These are phyloP conservation scores for Nothocercus nigrocapillus DNA, from an alignment of 2,113 vertebrate genomes.

Conservation along the genomic window DNA sequence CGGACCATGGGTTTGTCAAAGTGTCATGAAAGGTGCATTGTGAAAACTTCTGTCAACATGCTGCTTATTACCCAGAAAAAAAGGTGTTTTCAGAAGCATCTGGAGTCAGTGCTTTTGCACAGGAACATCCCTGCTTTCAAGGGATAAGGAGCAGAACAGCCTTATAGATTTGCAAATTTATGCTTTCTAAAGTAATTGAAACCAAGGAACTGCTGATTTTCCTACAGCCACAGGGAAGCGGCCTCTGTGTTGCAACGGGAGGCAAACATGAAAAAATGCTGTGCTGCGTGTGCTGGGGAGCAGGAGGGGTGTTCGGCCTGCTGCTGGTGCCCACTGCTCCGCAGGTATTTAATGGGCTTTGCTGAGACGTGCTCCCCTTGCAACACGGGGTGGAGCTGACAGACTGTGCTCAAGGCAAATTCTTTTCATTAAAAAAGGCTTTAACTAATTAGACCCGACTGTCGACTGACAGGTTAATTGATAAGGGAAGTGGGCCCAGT, in stretches of 20 bases:
- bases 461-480: conserved; percentile 69
- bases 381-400: conserved; percentile 53
- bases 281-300: neutral
- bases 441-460: conserved; percentile 71
- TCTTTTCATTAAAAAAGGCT: conserved; percentile 75
- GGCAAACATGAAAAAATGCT: neutral
- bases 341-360: conserved; percentile 45
- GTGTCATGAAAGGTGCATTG: neutral
- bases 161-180: neutral
- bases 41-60: rapidly evolving
- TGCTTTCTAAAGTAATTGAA: neutral
- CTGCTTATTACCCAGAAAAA: neutral
- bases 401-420: conserved; percentile 61
- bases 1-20: rapidly evolving
- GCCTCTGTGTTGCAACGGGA: neutral
- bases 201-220: neutral
- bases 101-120: neutral
- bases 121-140: neutral
- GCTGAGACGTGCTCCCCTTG: conserved; percentile 5
- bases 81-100: neutral
- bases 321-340: conserved; percentile 6
- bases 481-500: conserved; percentile 65
- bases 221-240: neutral
- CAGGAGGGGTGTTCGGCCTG: neutral
- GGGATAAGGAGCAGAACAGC: rapidly evolving